phyloP scores from a whole-genome alignment of 2,888 invertebrate genomes.

The Autographa pulchrina region DNA sequence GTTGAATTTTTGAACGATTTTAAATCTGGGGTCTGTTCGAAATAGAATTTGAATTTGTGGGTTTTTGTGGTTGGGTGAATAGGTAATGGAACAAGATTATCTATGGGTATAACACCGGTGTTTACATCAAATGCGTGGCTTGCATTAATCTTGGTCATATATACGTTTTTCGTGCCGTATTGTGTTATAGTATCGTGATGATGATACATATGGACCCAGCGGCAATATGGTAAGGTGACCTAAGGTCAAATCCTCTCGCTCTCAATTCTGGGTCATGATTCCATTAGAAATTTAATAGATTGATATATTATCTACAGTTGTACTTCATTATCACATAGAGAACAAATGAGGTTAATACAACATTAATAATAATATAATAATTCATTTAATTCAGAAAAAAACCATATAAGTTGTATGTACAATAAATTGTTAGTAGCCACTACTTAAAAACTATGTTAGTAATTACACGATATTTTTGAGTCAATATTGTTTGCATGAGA shows the following conservation, averaged over 20 bases:
- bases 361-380: too few relatives aligned
- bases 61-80: slow-evolving; percentile 9
- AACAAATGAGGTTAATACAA: too few relatives aligned
- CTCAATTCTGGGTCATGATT: background rate
- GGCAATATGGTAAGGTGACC: background rate
- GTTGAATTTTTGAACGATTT: slow-evolving; percentile 48
- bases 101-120: background rate
- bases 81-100: background rate
- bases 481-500: background rate
- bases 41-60: slow-evolving; percentile 32
- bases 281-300: slow-evolving; percentile 2
- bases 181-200: background rate
- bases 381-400: too few relatives aligned
- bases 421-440: too few relatives aligned
- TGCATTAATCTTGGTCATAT: background rate
- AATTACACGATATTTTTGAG: background rate
- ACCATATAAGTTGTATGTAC: too few relatives aligned
- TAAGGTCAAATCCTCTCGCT: background rate
- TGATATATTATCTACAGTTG: background rate
- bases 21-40: slow-evolving; percentile 45
- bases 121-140: background rate
- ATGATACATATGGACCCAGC: background rate
- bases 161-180: background rate
- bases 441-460: too few relatives aligned
- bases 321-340: background rate